These are phyloP conservation scores for Drepana falcataria DNA, from an alignment of 2,888 invertebrate species.

Conservation along the genomic window DNA sequence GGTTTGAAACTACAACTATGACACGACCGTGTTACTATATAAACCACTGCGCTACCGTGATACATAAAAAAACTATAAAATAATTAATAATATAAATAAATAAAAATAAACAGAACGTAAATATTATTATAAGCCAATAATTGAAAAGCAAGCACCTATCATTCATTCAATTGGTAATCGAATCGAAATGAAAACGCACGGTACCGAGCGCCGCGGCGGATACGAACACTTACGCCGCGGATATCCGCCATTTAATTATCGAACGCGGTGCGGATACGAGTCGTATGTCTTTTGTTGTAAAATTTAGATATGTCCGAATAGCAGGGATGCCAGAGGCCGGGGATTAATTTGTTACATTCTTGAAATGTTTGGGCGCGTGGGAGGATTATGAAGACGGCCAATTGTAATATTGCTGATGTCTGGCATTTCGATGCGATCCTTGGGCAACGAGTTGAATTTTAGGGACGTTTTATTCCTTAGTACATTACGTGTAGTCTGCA, in stretches of 20 bases:
- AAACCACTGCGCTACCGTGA: too few species aligned
- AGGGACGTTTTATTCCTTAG: too few species aligned
- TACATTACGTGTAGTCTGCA: too few species aligned
- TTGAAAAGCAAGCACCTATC: background rate
- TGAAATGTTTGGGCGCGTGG: slow-evolving; percentile 2
- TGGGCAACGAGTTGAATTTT: background rate
- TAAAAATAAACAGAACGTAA: too few species aligned
- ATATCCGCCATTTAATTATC: slow-evolving; percentile 27
- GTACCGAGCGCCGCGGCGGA: slow-evolving; percentile 5
- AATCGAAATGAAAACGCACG: slow-evolving; percentile 7
- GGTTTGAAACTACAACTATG: too few species aligned
- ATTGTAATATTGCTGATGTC: background rate
- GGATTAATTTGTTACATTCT: slow-evolving; percentile 31
- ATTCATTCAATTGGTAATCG: slow-evolving; percentile 17
- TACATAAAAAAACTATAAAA: too few species aligned
- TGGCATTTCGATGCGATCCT: background rate
- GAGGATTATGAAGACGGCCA: background rate
- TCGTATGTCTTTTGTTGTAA: slow-evolving; percentile 23
- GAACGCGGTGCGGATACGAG: slow-evolving; percentile 13
- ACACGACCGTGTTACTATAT: too few species aligned
- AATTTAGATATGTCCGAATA: slow-evolving; percentile 10
- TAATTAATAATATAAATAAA: too few species aligned
- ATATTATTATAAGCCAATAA: background rate
- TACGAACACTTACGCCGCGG: slow-evolving; percentile 17
- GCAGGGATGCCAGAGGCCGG: slow-evolving; percentile 7